Evolutionary conservation across 2,113 vertebrate species (phyloP).

Genomic region (Podarcis cretensis): DNA sequence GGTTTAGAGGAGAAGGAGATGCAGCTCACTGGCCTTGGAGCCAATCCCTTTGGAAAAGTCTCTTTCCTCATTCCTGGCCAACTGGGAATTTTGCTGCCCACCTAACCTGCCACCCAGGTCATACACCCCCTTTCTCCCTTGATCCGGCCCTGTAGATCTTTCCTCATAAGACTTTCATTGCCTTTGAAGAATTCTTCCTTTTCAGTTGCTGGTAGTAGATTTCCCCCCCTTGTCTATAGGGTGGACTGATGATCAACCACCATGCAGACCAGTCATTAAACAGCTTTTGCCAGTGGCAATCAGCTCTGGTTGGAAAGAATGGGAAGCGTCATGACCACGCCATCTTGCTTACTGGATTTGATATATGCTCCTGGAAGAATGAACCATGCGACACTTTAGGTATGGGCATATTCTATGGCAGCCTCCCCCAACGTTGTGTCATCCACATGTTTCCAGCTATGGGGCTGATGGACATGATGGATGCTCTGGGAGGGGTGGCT

Average conservation of each 20-base stretch:
- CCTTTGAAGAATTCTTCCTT: background rate
- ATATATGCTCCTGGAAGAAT: conserved; percentile 99
- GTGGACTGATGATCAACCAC: conserved; percentile 91
- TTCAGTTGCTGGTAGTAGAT: conserved; percentile 8
- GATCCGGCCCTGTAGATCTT: background rate
- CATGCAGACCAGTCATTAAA: conserved; percentile 97
- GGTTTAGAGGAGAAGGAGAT: too few relatives aligned
- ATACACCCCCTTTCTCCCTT: background rate
- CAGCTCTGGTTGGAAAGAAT: conserved; percentile 89
- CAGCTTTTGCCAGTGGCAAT: conserved; percentile 99
- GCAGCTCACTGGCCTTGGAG: too few relatives aligned
- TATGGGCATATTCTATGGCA: conserved; percentile 54
- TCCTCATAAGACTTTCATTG: background rate
- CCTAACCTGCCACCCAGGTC: too few relatives aligned
- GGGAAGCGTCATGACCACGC: conserved; percentile 96
- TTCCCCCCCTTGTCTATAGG: conserved; percentile 67
- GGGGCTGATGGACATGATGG: too few relatives aligned
- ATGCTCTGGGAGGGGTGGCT: background rate
- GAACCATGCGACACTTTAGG: conserved; percentile 98
- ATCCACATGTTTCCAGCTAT: background rate
- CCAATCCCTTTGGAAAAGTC: too few relatives aligned
- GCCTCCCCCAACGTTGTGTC: background rate
- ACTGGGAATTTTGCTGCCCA: too few relatives aligned
- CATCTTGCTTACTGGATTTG: conserved; percentile 93
- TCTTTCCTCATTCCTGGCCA: too few relatives aligned